Evolutionary conservation across 2,797 vertebrate genomes (phyloP).

Genomic region (Sciaenops ocellatus): DNA sequence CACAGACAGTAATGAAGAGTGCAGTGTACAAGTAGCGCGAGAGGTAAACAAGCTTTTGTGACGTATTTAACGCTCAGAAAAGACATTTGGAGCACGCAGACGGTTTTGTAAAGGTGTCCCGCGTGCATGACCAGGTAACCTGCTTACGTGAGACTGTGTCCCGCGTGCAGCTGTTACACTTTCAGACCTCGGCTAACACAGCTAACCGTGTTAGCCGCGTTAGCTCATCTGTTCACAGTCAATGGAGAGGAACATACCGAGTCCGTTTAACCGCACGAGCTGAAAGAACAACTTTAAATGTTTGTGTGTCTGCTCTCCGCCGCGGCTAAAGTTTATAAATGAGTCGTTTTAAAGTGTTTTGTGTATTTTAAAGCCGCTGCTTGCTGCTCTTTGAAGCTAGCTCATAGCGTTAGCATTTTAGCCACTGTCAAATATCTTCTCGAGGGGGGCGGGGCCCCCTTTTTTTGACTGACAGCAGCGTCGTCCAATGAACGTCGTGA

Average conservation of each 20-base stretch:
- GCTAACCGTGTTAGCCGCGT: slow-evolving; percentile 48
- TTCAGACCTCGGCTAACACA: slow-evolving; percentile 44
- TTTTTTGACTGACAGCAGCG: slow-evolving; percentile 7
- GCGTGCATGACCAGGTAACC: neutral
- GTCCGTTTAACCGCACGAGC: slow-evolving; percentile 19
- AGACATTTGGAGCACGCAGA: neutral
- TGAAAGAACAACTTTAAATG: neutral
- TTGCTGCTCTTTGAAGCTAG: slow-evolving; percentile 36
- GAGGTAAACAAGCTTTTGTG: slow-evolving; percentile 68
- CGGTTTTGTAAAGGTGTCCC: neutral
- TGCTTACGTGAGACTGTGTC: neutral
- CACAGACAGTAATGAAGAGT: slow-evolving; percentile 39
- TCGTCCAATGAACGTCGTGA: neutral
- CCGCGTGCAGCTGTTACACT: slow-evolving; percentile 33
- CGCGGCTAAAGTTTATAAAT: neutral
- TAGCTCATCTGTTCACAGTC: slow-evolving; percentile 62
- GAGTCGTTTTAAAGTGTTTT: neutral
- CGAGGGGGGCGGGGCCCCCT: slow-evolving; percentile 23
- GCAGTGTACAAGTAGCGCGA: slow-evolving; percentile 44
- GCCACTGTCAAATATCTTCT: slow-evolving; percentile 61
- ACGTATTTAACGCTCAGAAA: neutral
- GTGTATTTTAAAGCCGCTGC: neutral
- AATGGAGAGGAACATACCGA: slow-evolving; percentile 37
- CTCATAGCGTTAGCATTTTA: slow-evolving; percentile 67
- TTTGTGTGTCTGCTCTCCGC: no score